A percentile compares a stretch with the other conserved stretches of the same genome.
Conservation (phyloP, 2,888 invertebrate genomes). For the Limnephilus marmoratus region DNA sequence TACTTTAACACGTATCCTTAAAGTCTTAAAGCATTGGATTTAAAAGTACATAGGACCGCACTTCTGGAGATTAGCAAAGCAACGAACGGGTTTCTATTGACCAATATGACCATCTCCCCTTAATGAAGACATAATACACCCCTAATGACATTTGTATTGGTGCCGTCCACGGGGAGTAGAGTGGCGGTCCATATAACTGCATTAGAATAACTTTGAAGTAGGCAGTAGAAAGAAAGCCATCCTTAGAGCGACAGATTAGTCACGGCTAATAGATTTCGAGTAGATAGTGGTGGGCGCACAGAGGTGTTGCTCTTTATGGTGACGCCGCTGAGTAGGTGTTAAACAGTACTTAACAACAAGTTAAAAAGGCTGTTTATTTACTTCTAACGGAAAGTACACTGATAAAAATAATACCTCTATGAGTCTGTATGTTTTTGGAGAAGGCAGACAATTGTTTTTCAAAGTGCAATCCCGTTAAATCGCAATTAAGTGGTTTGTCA, state of each 20-base stretch:
- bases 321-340: conserved; percentile 48
- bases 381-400: background rate
- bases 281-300: conserved; percentile 49
- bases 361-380: background rate
- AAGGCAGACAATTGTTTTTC: background rate
- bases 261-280: conserved; percentile 65
- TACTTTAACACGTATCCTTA: background rate
- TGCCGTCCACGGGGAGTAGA: conserved; percentile 32
- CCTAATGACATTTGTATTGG: conserved; percentile 53
- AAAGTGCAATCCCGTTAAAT: too few relatives aligned
- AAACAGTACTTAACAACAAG: background rate
- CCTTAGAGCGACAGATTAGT: conserved; percentile 55
- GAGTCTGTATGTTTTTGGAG: background rate
- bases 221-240: conserved; percentile 30
- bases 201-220: conserved; percentile 4
- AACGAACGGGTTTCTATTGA: background rate
- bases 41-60: background rate
- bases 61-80: conserved; percentile 12
- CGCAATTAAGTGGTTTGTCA: too few relatives aligned
- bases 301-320: conserved; percentile 32
- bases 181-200: conserved; percentile 33
- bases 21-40: background rate
- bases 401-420: background rate
- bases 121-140: conserved; percentile 62
- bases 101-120: background rate